Evolutionary conservation across 30 jellyfish, hydroid and myxozoan genomes (phyloP).

Genomic region (Cassiopea andromeda): DNA sequence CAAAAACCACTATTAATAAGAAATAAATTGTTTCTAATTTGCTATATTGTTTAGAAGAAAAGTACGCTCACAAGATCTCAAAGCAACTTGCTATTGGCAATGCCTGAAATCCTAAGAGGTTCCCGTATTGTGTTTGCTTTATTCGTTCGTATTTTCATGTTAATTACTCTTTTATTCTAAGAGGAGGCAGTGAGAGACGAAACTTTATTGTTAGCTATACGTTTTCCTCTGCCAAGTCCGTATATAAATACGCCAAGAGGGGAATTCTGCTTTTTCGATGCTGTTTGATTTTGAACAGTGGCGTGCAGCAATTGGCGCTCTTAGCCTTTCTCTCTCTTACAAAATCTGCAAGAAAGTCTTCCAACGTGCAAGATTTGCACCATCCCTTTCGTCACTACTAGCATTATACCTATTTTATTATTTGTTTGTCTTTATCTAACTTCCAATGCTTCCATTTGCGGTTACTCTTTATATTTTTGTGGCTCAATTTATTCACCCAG

Average conservation of each 20-base stretch:
- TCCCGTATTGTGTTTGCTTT: not conserved
- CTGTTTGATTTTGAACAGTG: conserved; percentile 10
- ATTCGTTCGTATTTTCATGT: not conserved
- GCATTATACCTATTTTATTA: not conserved
- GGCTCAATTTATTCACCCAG: not conserved
- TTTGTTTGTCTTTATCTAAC: not conserved
- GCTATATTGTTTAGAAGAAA: not conserved
- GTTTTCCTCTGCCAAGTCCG: not conserved
- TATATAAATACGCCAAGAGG: not conserved
- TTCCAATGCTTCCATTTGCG: not conserved
- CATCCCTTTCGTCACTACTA: not conserved
- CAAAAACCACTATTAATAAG: not conserved
- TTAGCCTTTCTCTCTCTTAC: conserved; percentile 9
- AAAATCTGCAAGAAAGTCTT: not conserved
- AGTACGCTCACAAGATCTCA: not conserved
- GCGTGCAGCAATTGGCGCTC: conserved; percentile 15
- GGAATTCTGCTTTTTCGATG: not conserved
- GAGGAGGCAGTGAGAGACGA: not conserved
- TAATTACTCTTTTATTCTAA: not conserved
- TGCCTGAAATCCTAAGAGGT: not conserved
- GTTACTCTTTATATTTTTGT: not conserved
- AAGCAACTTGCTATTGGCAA: not conserved
- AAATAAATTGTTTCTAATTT: not conserved
- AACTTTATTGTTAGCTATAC: not conserved
- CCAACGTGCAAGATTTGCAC: not conserved